Conservation (phyloP, 2,113 vertebrate genomes). For the Calidris pugnax region DNA sequence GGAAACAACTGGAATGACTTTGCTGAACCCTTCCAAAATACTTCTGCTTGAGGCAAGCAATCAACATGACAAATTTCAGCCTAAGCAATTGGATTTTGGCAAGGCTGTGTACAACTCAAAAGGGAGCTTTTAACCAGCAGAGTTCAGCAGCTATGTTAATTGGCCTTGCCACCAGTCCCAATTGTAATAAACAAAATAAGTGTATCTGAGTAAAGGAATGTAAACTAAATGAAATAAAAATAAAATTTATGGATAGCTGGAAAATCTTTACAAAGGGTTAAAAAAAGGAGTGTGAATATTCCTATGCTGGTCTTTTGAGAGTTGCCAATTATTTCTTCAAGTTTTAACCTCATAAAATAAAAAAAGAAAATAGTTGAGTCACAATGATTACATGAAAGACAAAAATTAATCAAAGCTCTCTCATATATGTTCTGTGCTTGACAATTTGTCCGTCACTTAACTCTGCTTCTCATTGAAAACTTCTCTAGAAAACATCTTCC, state of each 20-base stretch:
- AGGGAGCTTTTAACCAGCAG: neutral
- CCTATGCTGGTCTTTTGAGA: neutral
- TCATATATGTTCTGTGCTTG: neutral
- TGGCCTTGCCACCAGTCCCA: neutral
- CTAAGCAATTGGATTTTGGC: constrained; percentile 32
- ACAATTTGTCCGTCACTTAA: neutral
- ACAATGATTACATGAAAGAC: neutral
- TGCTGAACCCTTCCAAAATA: constrained; percentile 36
- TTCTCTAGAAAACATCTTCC: neutral
- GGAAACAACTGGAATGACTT: constrained; percentile 21
- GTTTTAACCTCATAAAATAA: neutral
- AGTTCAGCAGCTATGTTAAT: constrained; percentile 21
- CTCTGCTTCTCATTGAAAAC: neutral
- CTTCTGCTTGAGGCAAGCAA: constrained; percentile 28
- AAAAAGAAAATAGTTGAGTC: neutral
- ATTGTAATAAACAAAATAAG: neutral
- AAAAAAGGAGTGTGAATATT: neutral
- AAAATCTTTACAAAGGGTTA: neutral
- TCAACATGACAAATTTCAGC: constrained; percentile 25
- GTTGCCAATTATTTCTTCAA: neutral
- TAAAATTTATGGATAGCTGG: neutral
- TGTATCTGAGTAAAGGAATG: neutral
- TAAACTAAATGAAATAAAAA: neutral
- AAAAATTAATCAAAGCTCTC: neutral
- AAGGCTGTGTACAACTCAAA: constrained; percentile 1